phyloP scores from a whole-genome alignment of 2,113 vertebrate genomes.

The Hyaena hyaena region DNA sequence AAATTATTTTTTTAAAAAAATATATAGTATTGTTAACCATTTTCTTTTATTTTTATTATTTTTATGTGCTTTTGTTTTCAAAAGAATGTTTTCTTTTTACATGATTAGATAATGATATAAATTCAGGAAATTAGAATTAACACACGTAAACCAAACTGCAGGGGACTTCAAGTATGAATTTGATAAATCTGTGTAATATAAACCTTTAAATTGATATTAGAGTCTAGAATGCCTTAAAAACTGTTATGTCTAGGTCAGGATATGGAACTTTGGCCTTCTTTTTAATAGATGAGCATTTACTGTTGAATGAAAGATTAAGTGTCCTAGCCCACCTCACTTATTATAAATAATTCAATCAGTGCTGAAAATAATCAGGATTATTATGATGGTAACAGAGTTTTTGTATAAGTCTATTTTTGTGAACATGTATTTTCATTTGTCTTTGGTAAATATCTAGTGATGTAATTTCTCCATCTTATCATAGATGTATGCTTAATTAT shows the following conservation, averaged over 20 bases:
- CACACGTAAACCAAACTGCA: background rate
- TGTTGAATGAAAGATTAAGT: background rate
- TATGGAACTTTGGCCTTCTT: background rate
- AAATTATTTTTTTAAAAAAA: too few species aligned
- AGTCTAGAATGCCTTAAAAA: background rate
- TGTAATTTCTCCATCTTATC: background rate
- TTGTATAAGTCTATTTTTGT: background rate
- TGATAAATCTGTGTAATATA: background rate
- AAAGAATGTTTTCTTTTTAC: background rate
- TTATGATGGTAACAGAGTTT: background rate
- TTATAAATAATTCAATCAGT: background rate
- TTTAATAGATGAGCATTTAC: background rate
- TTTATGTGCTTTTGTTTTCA: background rate
- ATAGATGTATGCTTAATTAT: background rate
- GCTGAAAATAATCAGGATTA: background rate
- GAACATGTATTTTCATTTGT: background rate
- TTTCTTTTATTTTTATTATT: background rate
- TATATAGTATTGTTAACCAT: background rate
- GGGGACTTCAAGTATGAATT: background rate
- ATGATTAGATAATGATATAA: background rate
- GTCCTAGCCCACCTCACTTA: background rate
- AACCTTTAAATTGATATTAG: background rate
- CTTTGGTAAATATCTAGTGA: background rate
- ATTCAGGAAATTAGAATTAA: background rate
- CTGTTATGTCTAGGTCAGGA: background rate